Conservation (phyloP, 2,113 vertebrate genomes). For the Zosterops borbonicus region DNA sequence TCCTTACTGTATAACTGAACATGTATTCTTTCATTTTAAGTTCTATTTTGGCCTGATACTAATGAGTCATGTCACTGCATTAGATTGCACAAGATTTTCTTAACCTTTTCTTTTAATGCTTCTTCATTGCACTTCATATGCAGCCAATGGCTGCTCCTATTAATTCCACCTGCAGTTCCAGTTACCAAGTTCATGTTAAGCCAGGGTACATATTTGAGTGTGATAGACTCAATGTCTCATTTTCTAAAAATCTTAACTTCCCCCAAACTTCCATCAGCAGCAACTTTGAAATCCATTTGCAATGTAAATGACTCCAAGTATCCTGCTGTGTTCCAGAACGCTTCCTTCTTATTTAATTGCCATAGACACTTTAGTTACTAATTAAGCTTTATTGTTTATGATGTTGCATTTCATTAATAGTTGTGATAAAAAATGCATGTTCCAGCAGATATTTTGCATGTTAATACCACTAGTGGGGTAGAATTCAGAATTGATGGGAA, state of each 20-base stretch:
- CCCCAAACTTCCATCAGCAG: constrained; percentile 62
- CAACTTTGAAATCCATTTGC: constrained; percentile 69
- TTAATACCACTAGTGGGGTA: constrained; percentile 3
- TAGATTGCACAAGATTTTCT: constrained; percentile 36
- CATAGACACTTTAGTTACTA: constrained; percentile 74
- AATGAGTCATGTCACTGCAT: constrained; percentile 61
- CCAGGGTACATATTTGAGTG: constrained; percentile 47
- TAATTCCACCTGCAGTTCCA: constrained; percentile 53
- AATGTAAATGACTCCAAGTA: constrained; percentile 75
- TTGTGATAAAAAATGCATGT: constrained; percentile 26
- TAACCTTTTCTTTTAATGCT: neutral
- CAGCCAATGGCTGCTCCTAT: constrained; percentile 13
- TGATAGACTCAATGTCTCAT: constrained; percentile 41
- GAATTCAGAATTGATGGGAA: neutral
- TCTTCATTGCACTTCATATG: constrained; percentile 45
- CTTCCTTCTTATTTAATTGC: constrained; percentile 77
- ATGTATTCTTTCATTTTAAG: constrained; percentile 60
- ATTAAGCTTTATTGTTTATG: constrained; percentile 81
- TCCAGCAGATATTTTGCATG: constrained; percentile 34
- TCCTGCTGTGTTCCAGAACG: constrained; percentile 72
- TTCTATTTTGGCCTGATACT: constrained; percentile 27
- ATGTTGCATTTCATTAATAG: constrained; percentile 74
- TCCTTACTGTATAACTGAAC: constrained; percentile 23
- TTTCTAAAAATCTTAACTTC: constrained; percentile 37
- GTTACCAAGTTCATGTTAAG: constrained; percentile 30